Evolutionary conservation across 2,113 vertebrate genomes (phyloP).

Genomic region (Poecilia latipinna): DNA sequence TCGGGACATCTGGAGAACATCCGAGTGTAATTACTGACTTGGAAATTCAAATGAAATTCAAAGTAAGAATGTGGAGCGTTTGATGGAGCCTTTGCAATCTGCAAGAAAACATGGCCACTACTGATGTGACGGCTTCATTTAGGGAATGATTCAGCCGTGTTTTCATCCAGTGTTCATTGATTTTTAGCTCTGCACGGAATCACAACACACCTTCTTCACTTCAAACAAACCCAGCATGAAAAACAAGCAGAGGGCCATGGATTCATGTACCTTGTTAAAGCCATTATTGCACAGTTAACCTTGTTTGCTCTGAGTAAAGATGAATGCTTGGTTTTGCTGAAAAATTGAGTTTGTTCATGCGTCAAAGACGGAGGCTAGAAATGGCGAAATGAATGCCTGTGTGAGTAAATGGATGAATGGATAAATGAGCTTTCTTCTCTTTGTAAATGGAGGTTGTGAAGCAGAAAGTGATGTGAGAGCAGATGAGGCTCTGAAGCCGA

Average conservation of each 20-base stretch:
- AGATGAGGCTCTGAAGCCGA: background rate
- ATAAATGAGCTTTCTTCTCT: background rate
- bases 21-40: background rate
- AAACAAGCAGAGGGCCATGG: background rate
- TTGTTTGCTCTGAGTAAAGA: background rate
- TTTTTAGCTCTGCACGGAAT: constrained; percentile 6
- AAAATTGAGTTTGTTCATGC: background rate
- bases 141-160: constrained; percentile 10
- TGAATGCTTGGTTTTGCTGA: background rate
- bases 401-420: background rate
- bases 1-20: background rate
- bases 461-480: background rate
- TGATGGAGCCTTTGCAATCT: background rate
- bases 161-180: constrained; percentile 16
- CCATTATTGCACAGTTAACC: background rate
- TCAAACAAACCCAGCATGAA: constrained; percentile 4
- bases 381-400: background rate
- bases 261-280: background rate
- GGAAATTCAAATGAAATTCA: background rate
- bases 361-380: background rate
- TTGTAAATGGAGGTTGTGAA: background rate
- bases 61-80: background rate
- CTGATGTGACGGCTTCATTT: constrained; percentile 7
- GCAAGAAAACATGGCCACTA: constrained; percentile 2
- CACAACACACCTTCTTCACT: background rate